Base-by-base conservation (phyloP, 2,113 vertebrate species). In the Triplophysa rosa region DNA sequence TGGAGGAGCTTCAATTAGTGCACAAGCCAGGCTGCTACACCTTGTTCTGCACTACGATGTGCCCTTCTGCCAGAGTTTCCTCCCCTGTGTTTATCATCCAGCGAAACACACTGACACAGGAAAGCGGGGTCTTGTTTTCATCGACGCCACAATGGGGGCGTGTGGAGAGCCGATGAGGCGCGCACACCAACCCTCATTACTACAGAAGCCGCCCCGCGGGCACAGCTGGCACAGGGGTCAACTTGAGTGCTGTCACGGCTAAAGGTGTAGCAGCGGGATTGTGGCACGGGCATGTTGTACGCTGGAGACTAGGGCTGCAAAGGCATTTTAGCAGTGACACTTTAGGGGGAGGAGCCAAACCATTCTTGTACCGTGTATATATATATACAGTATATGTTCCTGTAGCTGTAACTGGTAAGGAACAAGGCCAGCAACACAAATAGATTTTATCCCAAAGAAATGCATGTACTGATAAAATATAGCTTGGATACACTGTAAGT, bases 61-160 rank as follows among this genome's bases (percentile, higher is more conserved):
- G 70, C 70, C 40, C 52, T 33, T 67, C 24, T n/a, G 24, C 19
- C 8, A 13, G 33, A 24, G 54, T 37, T 62, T 62, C 14, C 58
- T 74, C 71, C 37, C 40, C 58, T 56, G 21, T 79, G 77, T 61
- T 26, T 85, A 76, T 40, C 23, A 64, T 52, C 40, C 70, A 56
- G 37, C 56, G 24, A 29, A 77, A 16, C 69, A 54, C 21, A 72
- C 69, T 75, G 61, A 54, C 19, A 79, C 59, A 61, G 72, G 52
- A 56, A 65, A 47, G 10, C 62, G 14, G 10, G 33, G 54, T 29
- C 14, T 81, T 81, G 13, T 67, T 52, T 26, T 67, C 71, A 33
- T 74, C 58, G 67, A 67, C 42, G 21, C 37, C 19, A 16, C 75
- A 54, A 63, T 6, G 12, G 65, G 47, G 12, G 26, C 29, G 54